Percentiles rank a stretch among this genome's conserved stretches.
Evolutionary conservation across 2,888 invertebrate species (phyloP).

Genomic region (Parnassius mnemosyne): DNA sequence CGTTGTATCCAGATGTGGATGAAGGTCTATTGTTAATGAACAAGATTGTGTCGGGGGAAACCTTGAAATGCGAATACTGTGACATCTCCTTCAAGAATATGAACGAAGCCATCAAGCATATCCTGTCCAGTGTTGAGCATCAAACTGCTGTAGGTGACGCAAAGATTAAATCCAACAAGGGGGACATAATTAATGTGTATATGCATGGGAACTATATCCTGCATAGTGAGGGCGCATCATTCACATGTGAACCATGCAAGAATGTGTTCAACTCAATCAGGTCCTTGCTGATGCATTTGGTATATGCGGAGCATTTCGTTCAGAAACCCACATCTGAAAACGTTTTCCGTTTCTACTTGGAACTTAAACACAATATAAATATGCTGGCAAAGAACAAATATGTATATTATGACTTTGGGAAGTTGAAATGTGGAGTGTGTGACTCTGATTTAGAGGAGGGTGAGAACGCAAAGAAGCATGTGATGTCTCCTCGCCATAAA

Average conservation of each 20-base stretch:
- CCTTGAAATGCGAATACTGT: conserved; percentile 55
- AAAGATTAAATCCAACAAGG: conserved; percentile 48
- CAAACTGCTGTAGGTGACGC: conserved; percentile 53
- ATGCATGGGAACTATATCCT: conserved; percentile 66
- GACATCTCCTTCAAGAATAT: conserved; percentile 47
- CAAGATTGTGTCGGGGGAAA: conserved; percentile 42
- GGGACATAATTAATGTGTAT: conserved; percentile 69
- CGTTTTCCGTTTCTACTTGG: conserved; percentile 70
- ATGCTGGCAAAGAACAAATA: conserved; percentile 70
- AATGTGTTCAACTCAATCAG: conserved; percentile 64
- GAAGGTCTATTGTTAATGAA: conserved; percentile 47
- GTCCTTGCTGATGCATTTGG: conserved; percentile 60
- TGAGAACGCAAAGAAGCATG: conserved; percentile 70
- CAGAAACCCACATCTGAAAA: conserved; percentile 58
- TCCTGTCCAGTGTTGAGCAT: conserved; percentile 56
- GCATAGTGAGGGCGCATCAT: conserved; percentile 61
- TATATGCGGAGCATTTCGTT: conserved; percentile 63
- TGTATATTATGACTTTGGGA: conserved; percentile 65
- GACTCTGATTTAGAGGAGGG: conserved; percentile 58
- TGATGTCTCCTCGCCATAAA: conserved; percentile 62
- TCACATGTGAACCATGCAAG: conserved; percentile 57
- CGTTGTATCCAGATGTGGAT: conserved; percentile 46
- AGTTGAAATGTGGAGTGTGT: conserved; percentile 67
- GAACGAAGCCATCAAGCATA: conserved; percentile 52
- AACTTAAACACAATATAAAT: conserved; percentile 68